Evolutionary conservation across 2,888 invertebrate species (phyloP).

Genomic region (Drosophila niveifrons): DNA sequence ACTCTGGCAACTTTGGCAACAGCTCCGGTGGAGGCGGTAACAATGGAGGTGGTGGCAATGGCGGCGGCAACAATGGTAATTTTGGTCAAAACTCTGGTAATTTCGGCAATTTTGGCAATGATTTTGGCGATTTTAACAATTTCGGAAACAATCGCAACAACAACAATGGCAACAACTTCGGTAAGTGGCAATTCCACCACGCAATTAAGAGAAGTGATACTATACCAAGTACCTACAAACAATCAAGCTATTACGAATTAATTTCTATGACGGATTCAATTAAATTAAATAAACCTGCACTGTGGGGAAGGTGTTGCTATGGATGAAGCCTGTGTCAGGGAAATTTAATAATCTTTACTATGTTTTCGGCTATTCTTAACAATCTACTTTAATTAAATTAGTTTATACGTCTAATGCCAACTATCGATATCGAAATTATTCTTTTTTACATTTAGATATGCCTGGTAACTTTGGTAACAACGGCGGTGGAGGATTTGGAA

Average conservation of each 20-base stretch:
- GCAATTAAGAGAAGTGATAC: conserved; percentile 11
- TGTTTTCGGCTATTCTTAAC: conserved; percentile 12
- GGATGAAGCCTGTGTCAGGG: conserved; percentile 14
- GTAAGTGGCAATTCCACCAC: conserved; percentile 44
- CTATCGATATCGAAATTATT: not conserved
- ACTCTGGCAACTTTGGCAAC: conserved; percentile 80
- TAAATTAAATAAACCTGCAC: conserved; percentile 2
- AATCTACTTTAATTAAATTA: conserved; percentile 1
- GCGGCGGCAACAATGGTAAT: conserved; percentile 63
- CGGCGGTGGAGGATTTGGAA: conserved; percentile 54
- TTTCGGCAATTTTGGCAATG: conserved; percentile 68
- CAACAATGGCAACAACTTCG: conserved; percentile 64
- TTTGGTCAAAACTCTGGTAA: conserved; percentile 71
- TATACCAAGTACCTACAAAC: conserved; percentile 6
- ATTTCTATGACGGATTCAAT: conserved; percentile 6
- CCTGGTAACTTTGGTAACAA: conserved; percentile 58
- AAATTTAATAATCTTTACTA: not conserved
- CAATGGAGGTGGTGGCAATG: conserved; percentile 74
- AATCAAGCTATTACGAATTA: conserved; percentile 19
- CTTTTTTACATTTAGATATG: conserved; percentile 39
- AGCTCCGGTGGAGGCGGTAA: conserved; percentile 57
- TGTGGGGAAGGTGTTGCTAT: conserved; percentile 11
- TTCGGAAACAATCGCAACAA: conserved; percentile 72
- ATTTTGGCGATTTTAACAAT: conserved; percentile 68
- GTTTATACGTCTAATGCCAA: not conserved